Conservation (phyloP, 2,888 invertebrate genomes). For the Orthonevra nobilis region DNA sequence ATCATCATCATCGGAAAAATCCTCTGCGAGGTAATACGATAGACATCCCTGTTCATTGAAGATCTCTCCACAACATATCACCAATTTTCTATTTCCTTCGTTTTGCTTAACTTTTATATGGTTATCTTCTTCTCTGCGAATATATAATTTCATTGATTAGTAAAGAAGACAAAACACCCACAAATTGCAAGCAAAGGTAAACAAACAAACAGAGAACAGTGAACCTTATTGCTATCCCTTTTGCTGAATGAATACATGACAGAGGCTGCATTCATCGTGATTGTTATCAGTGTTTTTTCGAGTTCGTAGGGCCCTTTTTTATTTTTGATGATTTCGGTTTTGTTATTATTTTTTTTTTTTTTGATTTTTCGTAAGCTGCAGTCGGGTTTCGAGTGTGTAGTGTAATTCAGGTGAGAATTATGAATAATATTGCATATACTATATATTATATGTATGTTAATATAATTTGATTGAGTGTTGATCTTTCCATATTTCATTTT, state of each 20-base stretch:
- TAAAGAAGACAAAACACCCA: background rate
- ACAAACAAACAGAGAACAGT: background rate
- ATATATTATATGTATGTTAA: background rate
- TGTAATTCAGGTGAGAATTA: background rate
- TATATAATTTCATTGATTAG: background rate
- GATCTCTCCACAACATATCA: background rate
- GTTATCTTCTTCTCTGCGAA: background rate
- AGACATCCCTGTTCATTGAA: background rate
- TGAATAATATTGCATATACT: too few species aligned
- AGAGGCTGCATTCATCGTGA: background rate
- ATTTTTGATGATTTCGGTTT: too few species aligned
- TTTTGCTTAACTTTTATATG: background rate
- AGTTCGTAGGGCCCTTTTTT: too few species aligned
- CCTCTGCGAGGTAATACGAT: background rate
- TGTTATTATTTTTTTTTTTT: too few species aligned
- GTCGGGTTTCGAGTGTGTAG: conserved; percentile 8
- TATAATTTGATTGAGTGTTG: background rate
- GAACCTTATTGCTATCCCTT: background rate
- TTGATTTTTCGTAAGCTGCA: too few species aligned
- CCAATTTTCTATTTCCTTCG: background rate
- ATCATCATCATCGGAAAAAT: background rate
- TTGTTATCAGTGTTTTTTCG: too few species aligned
- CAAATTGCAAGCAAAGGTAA: background rate
- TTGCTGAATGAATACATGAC: background rate
- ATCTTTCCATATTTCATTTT: background rate